Evolutionary conservation across 2,888 invertebrate species (phyloP), one percentile per base, ranked within the genome.

Genomic region (Hypolimnas misippus): DNA sequence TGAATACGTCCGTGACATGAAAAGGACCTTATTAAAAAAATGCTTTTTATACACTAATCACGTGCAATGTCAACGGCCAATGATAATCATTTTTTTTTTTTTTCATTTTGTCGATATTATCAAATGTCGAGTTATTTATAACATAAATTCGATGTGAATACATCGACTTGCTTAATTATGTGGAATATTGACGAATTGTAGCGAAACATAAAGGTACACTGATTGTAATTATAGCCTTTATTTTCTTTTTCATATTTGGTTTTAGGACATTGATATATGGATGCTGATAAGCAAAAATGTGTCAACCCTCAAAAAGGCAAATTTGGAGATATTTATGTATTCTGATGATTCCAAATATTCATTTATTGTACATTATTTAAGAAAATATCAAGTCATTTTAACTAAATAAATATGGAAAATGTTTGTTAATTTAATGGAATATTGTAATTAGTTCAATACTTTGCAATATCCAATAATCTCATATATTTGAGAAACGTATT

Each of bases 161-260:
- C 4, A 21, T 16, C 6, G 8, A 8, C 19, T 12, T 31, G 42
- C 52, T 58, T 25, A 58, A 58, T 58, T 52, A 33, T 21, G 42
- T 58, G 52, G 52, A 58, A 58, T 40, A 31, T 51, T 58, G 31
- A 58, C 31, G n/a, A 33, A 42, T 31, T 14, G 31, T 19, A 51
- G 8, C 49, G n/a, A 14, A 44, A 12, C 29, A 14, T 7, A 49
- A 49, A 14, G 14, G 19, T n/a, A 25, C 4, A 12, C 12, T 49
- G 25, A 14, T 25, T 49, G 1, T 14, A 29, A 25, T 25, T 49
- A 25, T 7, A 0, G 49, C 14, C 12, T 5, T 29, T 3, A 14
- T 29, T n/a, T 3, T 17, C 3, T 42, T 42, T 25, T 25, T 3
- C 25, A 25, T 25, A 25, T 12, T 35, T 35, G 4, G 8, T 35